Conservation (phyloP, 2,888 invertebrate species). For the Tenthredo distinguenda region DNA sequence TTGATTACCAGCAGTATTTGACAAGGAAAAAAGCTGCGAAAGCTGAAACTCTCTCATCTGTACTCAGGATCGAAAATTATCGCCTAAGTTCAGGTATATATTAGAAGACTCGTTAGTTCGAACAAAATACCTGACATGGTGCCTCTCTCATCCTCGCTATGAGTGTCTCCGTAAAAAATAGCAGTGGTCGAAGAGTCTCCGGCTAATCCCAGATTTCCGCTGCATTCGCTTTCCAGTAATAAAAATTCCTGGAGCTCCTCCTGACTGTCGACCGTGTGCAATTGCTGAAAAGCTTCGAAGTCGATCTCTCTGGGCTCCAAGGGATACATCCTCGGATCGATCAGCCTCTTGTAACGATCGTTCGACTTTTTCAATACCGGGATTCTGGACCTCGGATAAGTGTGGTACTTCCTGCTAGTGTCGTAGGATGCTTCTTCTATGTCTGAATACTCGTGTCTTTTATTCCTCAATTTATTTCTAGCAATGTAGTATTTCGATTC, state of each 20-base stretch:
- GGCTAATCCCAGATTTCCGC: slow-evolving; percentile 78
- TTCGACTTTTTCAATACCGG: slow-evolving; percentile 69
- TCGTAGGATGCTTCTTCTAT: slow-evolving; percentile 54
- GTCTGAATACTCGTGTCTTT: slow-evolving; percentile 41
- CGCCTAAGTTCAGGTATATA: neutral
- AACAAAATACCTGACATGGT: slow-evolving; percentile 73
- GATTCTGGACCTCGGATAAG: slow-evolving; percentile 80
- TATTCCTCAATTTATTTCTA: slow-evolving; percentile 38
- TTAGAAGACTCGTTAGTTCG: slow-evolving; percentile 26
- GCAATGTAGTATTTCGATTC: slow-evolving; percentile 52
- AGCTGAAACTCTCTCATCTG: neutral
- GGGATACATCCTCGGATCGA: slow-evolving; percentile 78
- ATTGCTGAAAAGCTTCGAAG: slow-evolving; percentile 80
- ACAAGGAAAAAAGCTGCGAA: neutral
- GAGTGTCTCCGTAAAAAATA: slow-evolving; percentile 64
- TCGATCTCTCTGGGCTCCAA: slow-evolving; percentile 82
- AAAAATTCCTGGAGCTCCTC: slow-evolving; percentile 83
- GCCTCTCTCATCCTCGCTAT: slow-evolving; percentile 71
- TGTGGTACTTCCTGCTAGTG: slow-evolving; percentile 78
- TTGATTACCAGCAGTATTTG: neutral
- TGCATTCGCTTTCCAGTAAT: slow-evolving; percentile 82
- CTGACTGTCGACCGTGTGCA: slow-evolving; percentile 82
- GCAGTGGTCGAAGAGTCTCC: slow-evolving; percentile 77
- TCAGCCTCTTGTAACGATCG: slow-evolving; percentile 67
- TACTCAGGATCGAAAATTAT: neutral